A percentile compares a stretch with the other conserved stretches of the same genome.
phyloP scores from a whole-genome alignment of 1,140 invertebrate species.

The Macrosteles quadrilineatus region DNA sequence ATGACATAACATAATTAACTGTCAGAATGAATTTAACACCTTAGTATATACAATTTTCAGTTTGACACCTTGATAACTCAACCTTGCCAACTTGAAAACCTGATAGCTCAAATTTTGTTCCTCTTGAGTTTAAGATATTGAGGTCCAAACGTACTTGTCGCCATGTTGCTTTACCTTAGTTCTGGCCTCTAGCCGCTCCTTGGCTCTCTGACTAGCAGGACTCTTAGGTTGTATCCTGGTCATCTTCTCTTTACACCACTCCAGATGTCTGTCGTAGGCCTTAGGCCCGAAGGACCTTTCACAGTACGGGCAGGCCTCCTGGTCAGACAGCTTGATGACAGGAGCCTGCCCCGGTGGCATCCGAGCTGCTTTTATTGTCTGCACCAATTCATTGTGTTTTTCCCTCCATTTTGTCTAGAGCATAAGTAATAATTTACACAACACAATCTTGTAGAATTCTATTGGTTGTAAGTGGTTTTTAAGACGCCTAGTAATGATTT shows the following conservation, averaged over 20 bases:
- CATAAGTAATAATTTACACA: neutral
- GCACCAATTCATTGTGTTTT: constrained; percentile 40
- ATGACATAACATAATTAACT: too few relatives aligned
- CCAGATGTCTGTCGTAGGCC: constrained; percentile 88
- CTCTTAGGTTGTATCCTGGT: constrained; percentile 63
- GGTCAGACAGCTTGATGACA: constrained; percentile 38
- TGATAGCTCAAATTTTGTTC: too few relatives aligned
- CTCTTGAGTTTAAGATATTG: too few relatives aligned
- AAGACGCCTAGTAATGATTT: neutral
- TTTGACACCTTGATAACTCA: too few relatives aligned
- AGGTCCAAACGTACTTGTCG: too few relatives aligned
- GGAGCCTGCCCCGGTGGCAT: constrained; percentile 20
- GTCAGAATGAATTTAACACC: too few relatives aligned
- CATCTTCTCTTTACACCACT: constrained; percentile 82
- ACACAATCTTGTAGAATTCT: neutral
- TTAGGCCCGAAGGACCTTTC: constrained; percentile 79
- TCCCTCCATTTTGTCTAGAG: constrained; percentile 38
- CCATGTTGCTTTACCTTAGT: constrained; percentile 60
- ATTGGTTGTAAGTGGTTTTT: neutral
- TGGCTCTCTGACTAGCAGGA: constrained; percentile 59
- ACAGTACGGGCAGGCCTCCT: constrained; percentile 73
- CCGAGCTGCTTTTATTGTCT: constrained; percentile 36
- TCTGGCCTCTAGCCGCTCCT: constrained; percentile 75
- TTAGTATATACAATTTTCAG: too few relatives aligned
- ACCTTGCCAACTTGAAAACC: too few relatives aligned